Evolutionary conservation across 1,140 invertebrate species (phyloP), one percentile per base, ranked within the genome.

Genomic region (Pachypeltis micranthus): DNA sequence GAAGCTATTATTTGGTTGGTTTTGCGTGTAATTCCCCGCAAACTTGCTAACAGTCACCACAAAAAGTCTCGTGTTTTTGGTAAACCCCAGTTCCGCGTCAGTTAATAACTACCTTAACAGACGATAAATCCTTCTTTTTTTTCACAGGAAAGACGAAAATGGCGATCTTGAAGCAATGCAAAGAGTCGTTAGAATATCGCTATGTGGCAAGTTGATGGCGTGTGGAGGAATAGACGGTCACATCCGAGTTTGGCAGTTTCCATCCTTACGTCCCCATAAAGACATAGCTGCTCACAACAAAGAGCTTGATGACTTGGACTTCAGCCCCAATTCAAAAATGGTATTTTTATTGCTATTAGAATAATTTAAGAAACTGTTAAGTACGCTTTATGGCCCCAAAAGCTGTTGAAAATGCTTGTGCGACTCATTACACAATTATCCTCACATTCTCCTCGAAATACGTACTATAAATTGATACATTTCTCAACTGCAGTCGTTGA

Each of bases 251-350:
- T 98, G 94, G 94, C 82, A 84, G 68, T 93, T 91, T 74, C 91
- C 92, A 14, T 63, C 65, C 19, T 27, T 69, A 2, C 64, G 64
- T 51, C 62, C 39, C n/a, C 67, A 83, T 21, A 78, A 80, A 68
- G 83, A 87, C 65, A 75, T 96, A 23, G 74, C 83, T 66, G 84
- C 81, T 27, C 90, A 93, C 69, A 80, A 74, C 28, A 86, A 86
- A 74, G 90, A 93, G 78, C 85, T 96, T 63, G 93, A 96, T 74
- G 93, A 96, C 74, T 72, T 97, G 39, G 91, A 95, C 75, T 88
- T 96, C 71, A 90, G 86, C 76, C 83, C 85, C 1, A 81, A 83
- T 71, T 83, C 86, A 61, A 84, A 82, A 66, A 79, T 79, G 70
- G 80, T 82, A 73, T 72, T 27, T 65, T 58, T 58, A n/a, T n/a